Conservation (phyloP, 2,113 vertebrate species). For the Peromyscus polionotus region DNA sequence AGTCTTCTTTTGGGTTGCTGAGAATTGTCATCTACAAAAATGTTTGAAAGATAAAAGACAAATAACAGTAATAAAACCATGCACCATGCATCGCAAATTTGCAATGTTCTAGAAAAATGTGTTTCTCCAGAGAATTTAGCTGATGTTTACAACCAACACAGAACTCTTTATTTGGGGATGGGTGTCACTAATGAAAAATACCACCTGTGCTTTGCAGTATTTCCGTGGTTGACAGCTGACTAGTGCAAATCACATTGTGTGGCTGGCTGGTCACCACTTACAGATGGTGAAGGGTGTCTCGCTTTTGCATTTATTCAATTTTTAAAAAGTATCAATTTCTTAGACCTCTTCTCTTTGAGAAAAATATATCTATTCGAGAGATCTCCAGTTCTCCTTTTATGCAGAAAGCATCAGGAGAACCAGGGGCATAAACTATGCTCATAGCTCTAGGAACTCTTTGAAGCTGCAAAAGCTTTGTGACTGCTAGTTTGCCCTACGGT, state of each 20-base stretch:
- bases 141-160: slow-evolving; percentile 35
- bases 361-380: background rate
- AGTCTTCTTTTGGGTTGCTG: slow-evolving; percentile 48
- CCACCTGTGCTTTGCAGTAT: background rate
- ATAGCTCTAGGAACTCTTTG: background rate
- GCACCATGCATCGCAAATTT: background rate
- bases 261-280: background rate
- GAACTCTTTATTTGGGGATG: slow-evolving; percentile 17
- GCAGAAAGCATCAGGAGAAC: background rate
- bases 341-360: slow-evolving; percentile 6
- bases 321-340: slow-evolving; percentile 32
- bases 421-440: background rate
- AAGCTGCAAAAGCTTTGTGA: background rate
- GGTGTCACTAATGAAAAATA: slow-evolving; percentile 49
- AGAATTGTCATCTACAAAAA: slow-evolving; percentile 66
- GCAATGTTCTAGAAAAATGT: slow-evolving; percentile 26
- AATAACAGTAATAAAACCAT: slow-evolving; percentile 59
- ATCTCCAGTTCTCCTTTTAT: background rate
- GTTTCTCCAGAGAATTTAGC: slow-evolving; percentile 43
- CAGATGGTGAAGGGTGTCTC: slow-evolving; percentile 13
- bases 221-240: slow-evolving; percentile 59
- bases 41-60: slow-evolving; percentile 47
- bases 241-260: slow-evolving; percentile 24
- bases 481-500: background rate
- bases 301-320: slow-evolving; percentile 57